Evolutionary conservation across 2,113 vertebrate species (phyloP), one percentile per base, ranked within the genome.

Genomic region (Eurystomus gularis): DNA sequence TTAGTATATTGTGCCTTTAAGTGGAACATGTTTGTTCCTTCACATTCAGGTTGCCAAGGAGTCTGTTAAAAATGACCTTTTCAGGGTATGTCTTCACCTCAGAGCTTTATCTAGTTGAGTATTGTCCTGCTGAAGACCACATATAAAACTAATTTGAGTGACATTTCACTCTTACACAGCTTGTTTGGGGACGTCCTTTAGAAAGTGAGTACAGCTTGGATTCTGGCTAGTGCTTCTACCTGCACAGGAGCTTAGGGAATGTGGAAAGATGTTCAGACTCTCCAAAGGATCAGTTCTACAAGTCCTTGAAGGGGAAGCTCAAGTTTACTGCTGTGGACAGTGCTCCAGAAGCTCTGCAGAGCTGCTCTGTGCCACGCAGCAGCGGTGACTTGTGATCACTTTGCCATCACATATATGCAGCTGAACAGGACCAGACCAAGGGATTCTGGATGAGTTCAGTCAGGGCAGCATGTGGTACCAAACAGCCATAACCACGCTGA

Each of bases 331-430:
- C 58, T 51, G 26, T 29, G n/a, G 60, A 5, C 54, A 20, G 10
- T 39, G 58, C 42, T 20, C 29, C 44, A 44, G 76, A 28, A 81
- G 58, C 64, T 80, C 61, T 42, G 49, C 54, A 65, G 57, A 26
- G 42, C 40, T 37, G 40, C 52, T 37, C 35, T 11, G 35, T 58
- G n/a, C 46, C 4, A 3, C 29, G 60, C 46, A 78, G 48, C 33
- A 40, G 37, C 49, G 42, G 58, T 13, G 39, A 48, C 25, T 24
- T 14, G 13, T 13, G 13, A 28, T 57, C 1, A 0, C 16, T 82
- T 85, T 64, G 61, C 28, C 7, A 11, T 89, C 77, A 3, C 0
- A 0, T 48, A 24, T 1, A 0, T 52, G 16, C 60, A n/a, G 31
- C 61, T 79, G 13, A 76, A 64, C 26, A 48, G 17, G 28, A 54